Base-by-base conservation (phyloP, 1,140 invertebrate genomes). In the Steinernema khuongi region DNA sequence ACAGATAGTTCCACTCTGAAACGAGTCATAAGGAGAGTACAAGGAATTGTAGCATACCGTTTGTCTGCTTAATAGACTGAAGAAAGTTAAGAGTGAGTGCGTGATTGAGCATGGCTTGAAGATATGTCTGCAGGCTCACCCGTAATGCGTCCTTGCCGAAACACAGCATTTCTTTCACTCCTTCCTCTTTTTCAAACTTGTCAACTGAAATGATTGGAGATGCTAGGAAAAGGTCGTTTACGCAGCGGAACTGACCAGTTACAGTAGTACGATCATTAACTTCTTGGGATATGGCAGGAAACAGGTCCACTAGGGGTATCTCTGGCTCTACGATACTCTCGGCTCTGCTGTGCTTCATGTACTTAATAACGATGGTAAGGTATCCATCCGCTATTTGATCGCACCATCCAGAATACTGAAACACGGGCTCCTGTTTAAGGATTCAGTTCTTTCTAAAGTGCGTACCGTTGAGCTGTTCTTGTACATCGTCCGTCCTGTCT, bases 401-500 rank as follows among this genome's bases (percentile, higher is more conserved):
- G 36, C 78, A 79, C 78, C 78, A 79, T 32, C 78, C 78, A 19
- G 78, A 79, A 67, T 79, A 79, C 77, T 79, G 71, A 68, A 79
- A 75, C 70, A 43, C 4, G 1, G 71, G 26, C 22, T 68, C 30
- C 0, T 0, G 28, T 26, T 1, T 76, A 44, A 0, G 19, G 31
- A 74, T 19, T 31, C 69, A 11, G 50, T 75, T 67, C n/a, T 1
- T 19, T 43, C 68, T 26, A 26, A 72, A 22, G 18, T 22, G n/a
- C 74, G 60, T 60, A 79, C 78, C 70, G 77, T 78, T 31, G 73
- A 75, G 44, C 77, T 78, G 60, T 68, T 78, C n/a, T 32, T 74
- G 41, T 78, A 78, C 19, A 70, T 66, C n/a, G 73, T 17, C 17
- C 67, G 50, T 17, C 75, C 60, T 0, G 72, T 41, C n/a, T 60